Evolutionary conservation across 1,140 invertebrate genomes (phyloP).

Genomic region (Adelges cooleyi): DNA sequence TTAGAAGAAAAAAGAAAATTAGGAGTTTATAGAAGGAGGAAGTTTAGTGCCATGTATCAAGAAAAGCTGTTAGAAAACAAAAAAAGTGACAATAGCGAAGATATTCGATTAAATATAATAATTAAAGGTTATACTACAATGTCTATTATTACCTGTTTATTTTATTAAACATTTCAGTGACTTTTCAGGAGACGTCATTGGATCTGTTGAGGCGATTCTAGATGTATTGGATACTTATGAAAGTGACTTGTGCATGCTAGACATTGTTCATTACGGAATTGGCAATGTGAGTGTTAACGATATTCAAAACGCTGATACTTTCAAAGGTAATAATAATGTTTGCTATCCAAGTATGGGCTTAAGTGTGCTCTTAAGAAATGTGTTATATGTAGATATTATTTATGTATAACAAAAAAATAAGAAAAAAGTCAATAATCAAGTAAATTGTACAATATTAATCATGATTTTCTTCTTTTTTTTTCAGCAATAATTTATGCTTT

Average conservation of each 20-base stretch:
- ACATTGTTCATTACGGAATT: constrained; percentile 81
- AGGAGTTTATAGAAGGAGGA: constrained; percentile 41
- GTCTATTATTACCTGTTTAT: no score
- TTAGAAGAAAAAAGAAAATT: constrained; percentile 50
- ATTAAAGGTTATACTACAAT: constrained; percentile 43
- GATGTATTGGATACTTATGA: constrained; percentile 83
- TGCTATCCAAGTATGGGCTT: no score
- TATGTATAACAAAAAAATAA: no score
- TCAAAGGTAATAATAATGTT: constrained; percentile 47
- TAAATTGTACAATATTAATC: no score
- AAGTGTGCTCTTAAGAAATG: no score
- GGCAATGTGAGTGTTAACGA: constrained; percentile 73
- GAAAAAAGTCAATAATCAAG: no score
- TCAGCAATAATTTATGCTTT: constrained; percentile 75
- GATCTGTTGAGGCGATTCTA: constrained; percentile 86
- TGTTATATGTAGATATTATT: no score
- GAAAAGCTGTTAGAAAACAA: constrained; percentile 39
- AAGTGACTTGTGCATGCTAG: constrained; percentile 60
- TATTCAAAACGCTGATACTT: constrained; percentile 71
- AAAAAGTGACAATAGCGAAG: constrained; percentile 40
- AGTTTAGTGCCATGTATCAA: constrained; percentile 37
- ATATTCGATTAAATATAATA: constrained; percentile 41
- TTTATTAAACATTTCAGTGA: background rate
- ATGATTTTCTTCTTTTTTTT: constrained; percentile 36
- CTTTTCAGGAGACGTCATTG: constrained; percentile 59